Conservation (phyloP, 1,140 invertebrate genomes). For the Chelonus insularis region DNA sequence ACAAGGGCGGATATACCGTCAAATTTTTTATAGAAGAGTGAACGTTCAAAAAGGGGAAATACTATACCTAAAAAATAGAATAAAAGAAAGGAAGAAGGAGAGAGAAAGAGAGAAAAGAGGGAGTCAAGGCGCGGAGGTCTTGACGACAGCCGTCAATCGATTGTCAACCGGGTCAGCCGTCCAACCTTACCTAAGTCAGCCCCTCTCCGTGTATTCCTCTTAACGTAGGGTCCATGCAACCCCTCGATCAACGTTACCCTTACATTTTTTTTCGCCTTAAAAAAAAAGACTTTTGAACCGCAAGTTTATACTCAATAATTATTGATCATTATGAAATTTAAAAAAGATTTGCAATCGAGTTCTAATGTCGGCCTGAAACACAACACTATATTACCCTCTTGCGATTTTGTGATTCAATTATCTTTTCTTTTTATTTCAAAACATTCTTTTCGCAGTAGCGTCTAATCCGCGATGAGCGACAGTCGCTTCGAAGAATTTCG, state of each 20-base stretch:
- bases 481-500: constrained; percentile 38
- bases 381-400: neutral
- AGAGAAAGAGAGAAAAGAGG: no score
- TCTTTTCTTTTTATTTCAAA: constrained; percentile 8
- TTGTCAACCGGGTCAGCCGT: constrained; percentile 60
- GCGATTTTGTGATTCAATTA: constrained; percentile 11
- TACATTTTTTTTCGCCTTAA: constrained; percentile 19
- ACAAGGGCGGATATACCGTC: constrained; percentile 17
- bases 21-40: neutral
- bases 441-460: neutral
- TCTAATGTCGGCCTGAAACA: constrained; percentile 20
- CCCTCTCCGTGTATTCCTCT: neutral
- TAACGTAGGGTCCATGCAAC: neutral
- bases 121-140: constrained; percentile 49
- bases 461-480: constrained; percentile 10
- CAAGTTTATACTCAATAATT: constrained; percentile 27
- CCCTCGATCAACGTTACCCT: constrained; percentile 23
- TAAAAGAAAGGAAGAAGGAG: no score
- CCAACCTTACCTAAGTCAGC: constrained; percentile 50
- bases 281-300: constrained; percentile 11
- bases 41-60: constrained; percentile 34
- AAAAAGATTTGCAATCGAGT: constrained; percentile 24
- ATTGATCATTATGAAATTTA: constrained; percentile 28
- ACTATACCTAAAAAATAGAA: constrained; percentile 35
- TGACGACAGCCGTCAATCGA: constrained; percentile 62